Percentiles rank a stretch among this genome's conserved stretches.
Conservation (phyloP, 2,888 invertebrate species). For the Brachypalpus laphriformis region DNA sequence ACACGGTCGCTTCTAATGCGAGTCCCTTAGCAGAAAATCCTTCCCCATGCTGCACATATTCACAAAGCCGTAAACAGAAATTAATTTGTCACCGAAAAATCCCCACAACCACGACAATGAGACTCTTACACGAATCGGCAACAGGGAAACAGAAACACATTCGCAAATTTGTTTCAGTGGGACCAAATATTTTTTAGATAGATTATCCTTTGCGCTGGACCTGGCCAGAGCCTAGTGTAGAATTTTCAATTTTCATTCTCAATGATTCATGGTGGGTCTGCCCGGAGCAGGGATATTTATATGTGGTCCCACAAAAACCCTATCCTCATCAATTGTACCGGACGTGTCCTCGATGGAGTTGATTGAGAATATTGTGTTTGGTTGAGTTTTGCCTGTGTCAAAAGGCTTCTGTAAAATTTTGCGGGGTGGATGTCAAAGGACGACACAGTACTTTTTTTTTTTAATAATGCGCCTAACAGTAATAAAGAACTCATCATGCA, state of each 20-base stretch:
- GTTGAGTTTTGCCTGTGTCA: neutral
- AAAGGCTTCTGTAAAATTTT: neutral
- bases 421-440: neutral
- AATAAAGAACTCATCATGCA: slow-evolving; percentile 29
- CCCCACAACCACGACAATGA: slow-evolving; percentile 22
- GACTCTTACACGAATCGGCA: slow-evolving; percentile 34
- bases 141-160: slow-evolving; percentile 42
- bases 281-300: slow-evolving; percentile 44
- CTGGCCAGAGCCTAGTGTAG: slow-evolving; percentile 8
- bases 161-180: slow-evolving; percentile 42
- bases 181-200: slow-evolving; percentile 37
- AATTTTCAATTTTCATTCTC: slow-evolving; percentile 59
- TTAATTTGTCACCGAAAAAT: slow-evolving; percentile 47
- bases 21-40: slow-evolving; percentile 10
- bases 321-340: slow-evolving; percentile 57
- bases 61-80: slow-evolving; percentile 35
- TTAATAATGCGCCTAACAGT: neutral
- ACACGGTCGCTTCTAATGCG: slow-evolving; percentile 30
- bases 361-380: slow-evolving; percentile 15
- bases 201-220: slow-evolving; percentile 41
- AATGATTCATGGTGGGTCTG: slow-evolving; percentile 57
- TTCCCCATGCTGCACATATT: slow-evolving; percentile 13
- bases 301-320: slow-evolving; percentile 39
- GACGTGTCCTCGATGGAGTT: slow-evolving; percentile 29
- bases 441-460: neutral